Evolutionary conservation across 2,113 vertebrate species (phyloP), one percentile per base, ranked within the genome.

Genomic region (Megaptera novaeangliae): DNA sequence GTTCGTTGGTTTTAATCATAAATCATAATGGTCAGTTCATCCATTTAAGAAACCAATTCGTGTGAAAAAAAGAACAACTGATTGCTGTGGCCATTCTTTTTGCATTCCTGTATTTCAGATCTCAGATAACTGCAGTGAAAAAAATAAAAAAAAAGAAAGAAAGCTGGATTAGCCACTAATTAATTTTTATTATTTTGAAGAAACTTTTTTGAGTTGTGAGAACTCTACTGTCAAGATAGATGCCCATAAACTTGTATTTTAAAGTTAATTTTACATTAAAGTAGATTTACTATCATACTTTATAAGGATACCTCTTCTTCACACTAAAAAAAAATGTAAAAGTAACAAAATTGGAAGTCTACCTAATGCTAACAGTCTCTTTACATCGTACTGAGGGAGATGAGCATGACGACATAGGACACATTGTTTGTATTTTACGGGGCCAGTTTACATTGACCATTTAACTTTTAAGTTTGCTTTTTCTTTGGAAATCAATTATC

Each of bases 101-200:
- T 64, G 49, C 15, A 55, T 89, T 87, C 39, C 72, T 29, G 0
- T 92, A 63, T 75, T 92, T 94, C 4, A 64, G 25, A 71, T 74
- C 75, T 94, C 25, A 52, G 57, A 78, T 94, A 61, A 94, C 63
- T 27, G 36, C 69, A 75, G 23, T 74, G 72, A 90, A 29, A 52
- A 20, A 27, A 94, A 39, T 9, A 31, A 41, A 46, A 89, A 25
- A 61, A 61, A 61, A 8, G 59, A 61, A 7, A 78, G 75, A 52
- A 44, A 77, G 87, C 23, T 63, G 52, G 71, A 52, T 81, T 94
- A 74, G 14, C 27, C 41, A 71, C 59, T 68, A 23, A 27, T 84
- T 86, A 39, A 68, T 77, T 96, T 96, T 81, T 64, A 8, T 80
- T 82, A 31, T 55, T 93, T 92, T 72, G 39, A 92, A 80, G 95